phyloP scores from a whole-genome alignment of 2,113 vertebrate species.

The Helogale parvula region DNA sequence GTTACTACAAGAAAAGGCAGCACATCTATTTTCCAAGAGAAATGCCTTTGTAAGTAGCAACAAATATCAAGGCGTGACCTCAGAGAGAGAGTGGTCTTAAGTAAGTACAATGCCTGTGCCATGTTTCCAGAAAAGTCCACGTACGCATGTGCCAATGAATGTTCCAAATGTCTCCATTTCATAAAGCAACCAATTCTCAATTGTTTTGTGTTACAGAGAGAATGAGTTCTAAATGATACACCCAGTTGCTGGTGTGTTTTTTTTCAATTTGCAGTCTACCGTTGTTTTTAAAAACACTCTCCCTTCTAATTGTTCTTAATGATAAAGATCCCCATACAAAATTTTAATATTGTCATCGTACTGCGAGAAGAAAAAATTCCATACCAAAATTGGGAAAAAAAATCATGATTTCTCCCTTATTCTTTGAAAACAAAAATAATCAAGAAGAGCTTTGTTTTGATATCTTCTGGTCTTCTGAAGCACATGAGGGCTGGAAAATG shows the following conservation, averaged over 20 bases:
- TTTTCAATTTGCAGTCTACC: not conserved
- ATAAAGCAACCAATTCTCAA: not conserved
- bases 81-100: not conserved
- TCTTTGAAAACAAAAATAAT: not conserved
- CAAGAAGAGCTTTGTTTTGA: not conserved
- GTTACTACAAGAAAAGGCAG: not conserved
- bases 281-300: conserved; percentile 32
- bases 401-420: not conserved
- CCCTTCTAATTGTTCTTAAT: not conserved
- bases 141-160: not conserved
- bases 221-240: not conserved
- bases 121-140: not conserved
- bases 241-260: not conserved
- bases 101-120: not conserved
- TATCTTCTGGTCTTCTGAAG: conserved; percentile 24
- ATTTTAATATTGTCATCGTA: not conserved
- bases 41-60: not conserved
- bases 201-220: not conserved
- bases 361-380: conserved; percentile 26
- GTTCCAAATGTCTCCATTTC: not conserved
- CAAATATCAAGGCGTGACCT: not conserved
- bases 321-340: not conserved
- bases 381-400: not conserved
- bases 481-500: not conserved
- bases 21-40: not conserved